Evolutionary conservation across 2,797 vertebrate genomes (phyloP).

Genomic region (Eutrigla gurnardus): DNA sequence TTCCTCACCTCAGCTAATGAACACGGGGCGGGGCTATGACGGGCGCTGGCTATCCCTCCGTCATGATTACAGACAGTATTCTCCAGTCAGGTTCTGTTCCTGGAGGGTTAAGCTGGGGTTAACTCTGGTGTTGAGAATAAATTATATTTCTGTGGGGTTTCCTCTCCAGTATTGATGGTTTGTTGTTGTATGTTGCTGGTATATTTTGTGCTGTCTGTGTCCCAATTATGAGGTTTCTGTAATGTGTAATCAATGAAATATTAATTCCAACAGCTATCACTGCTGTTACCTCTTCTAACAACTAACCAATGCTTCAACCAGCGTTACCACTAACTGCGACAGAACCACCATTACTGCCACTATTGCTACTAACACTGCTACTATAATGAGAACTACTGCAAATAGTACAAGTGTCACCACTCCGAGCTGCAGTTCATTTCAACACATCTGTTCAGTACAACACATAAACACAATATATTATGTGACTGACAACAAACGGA

Average conservation of each 20-base stretch:
- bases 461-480: too few species aligned
- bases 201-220: neutral
- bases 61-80: slow-evolving; percentile 31
- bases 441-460: too few species aligned
- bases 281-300: neutral
- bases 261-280: neutral
- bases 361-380: too few species aligned
- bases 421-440: too few species aligned
- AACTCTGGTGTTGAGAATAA: too few species aligned
- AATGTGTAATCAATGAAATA: slow-evolving; percentile 11
- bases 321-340: neutral
- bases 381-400: too few species aligned
- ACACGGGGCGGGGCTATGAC: slow-evolving; percentile 5
- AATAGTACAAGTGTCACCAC: too few species aligned
- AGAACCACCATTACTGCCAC: neutral
- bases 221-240: too few species aligned
- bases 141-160: neutral
- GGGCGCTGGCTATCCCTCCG: neutral
- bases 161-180: neutral
- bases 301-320: neutral
- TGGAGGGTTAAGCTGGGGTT: slow-evolving; percentile 1
- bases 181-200: neutral
- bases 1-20: slow-evolving; percentile 52
- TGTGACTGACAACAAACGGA: too few species aligned
- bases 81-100: slow-evolving; percentile 21